These are phyloP conservation scores for Lasioglossum vierecki DNA, from an alignment of 2,888 invertebrate genomes.

Conservation along the genomic window DNA sequence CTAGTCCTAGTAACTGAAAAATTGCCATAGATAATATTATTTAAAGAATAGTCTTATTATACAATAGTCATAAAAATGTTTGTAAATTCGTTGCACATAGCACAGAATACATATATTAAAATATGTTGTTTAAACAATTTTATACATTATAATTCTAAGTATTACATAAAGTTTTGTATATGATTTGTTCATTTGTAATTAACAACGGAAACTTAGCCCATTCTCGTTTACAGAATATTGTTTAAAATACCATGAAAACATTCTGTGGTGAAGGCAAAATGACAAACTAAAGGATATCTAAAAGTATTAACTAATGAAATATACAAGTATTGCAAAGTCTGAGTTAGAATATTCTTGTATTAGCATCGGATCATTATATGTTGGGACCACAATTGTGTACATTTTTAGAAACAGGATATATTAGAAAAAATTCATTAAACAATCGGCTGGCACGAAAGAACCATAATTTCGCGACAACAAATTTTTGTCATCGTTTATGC, in stretches of 20 bases:
- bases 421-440: not conserved
- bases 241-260: not conserved
- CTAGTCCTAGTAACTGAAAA: conserved; percentile 8
- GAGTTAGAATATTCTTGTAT: conserved; percentile 6
- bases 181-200: conserved; percentile 15
- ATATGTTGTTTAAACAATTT: conserved; percentile 19
- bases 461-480: conserved; percentile 28
- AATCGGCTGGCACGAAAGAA: conserved; percentile 21
- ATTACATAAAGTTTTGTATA: conserved; percentile 19
- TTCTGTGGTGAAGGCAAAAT: not conserved
- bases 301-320: conserved; percentile 13
- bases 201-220: not conserved
- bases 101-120: not conserved
- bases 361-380: not conserved
- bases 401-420: not conserved
- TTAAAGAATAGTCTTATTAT: not conserved
- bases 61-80: conserved; percentile 8
- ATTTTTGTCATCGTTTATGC: conserved; percentile 16
- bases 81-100: conserved; percentile 16
- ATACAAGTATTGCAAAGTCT: not conserved
- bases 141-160: conserved; percentile 21
- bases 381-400: conserved; percentile 42
- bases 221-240: not conserved
- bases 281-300: not conserved
- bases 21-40: not conserved